These are phyloP conservation scores for Xylophagus ater DNA, from an alignment of 2,888 invertebrate species.

Conservation along the genomic window DNA sequence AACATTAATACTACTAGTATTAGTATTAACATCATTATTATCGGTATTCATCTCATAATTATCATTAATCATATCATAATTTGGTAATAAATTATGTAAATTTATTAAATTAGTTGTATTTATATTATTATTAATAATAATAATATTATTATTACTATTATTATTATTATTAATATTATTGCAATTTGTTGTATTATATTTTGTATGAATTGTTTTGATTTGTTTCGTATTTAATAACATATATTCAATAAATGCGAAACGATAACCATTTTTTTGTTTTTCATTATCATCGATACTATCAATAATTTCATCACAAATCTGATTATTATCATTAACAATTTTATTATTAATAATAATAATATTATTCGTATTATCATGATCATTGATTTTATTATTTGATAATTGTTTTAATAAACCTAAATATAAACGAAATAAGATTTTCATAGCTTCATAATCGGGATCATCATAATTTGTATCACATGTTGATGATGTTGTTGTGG, in stretches of 20 bases:
- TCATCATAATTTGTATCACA: constrained; percentile 19
- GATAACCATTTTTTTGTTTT: constrained; percentile 9
- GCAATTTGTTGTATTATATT: constrained; percentile 3
- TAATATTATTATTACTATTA: background rate
- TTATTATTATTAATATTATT: background rate
- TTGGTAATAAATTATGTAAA: no score
- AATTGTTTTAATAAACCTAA: constrained; percentile 41
- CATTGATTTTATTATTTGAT: background rate
- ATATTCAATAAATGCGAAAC: constrained; percentile 14
- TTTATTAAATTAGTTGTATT: no score
- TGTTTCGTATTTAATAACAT: constrained; percentile 6
- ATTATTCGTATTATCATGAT: background rate
- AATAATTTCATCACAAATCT: background rate
- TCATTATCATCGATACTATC: background rate
- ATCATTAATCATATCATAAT: no score
- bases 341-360: no score
- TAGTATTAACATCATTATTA: background rate
- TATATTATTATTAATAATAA: no score
- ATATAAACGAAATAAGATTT: constrained; percentile 50
- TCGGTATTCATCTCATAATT: background rate
- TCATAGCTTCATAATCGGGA: constrained; percentile 42
- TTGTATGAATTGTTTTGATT: constrained; percentile 11
- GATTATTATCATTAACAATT: background rate
- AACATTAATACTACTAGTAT: no score
- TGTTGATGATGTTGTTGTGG: constrained; percentile 8